These are phyloP conservation scores for Tetrao urogallus DNA, from an alignment of 2,113 vertebrate species.

Conservation along the genomic window DNA sequence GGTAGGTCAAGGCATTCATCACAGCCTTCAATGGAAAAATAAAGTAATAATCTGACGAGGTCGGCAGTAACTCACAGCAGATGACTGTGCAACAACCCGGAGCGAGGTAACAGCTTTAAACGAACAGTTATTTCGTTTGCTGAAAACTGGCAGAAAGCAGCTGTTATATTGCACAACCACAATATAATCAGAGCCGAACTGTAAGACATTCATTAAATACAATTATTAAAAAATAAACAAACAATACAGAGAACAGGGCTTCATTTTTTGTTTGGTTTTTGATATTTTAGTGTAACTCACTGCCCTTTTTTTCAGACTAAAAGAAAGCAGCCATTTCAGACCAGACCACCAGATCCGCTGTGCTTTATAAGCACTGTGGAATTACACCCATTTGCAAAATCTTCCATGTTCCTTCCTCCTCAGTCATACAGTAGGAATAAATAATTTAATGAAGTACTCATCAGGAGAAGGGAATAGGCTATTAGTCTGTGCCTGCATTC, in stretches of 20 bases:
- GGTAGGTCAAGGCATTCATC: neutral
- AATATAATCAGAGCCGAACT: neutral
- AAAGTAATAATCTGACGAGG: neutral
- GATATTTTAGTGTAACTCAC: neutral
- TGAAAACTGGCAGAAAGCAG: neutral
- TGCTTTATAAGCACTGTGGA: neutral
- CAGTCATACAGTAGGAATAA: slow-evolving; percentile 51
- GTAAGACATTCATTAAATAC: neutral
- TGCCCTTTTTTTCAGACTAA: neutral
- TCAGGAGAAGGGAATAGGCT: slow-evolving; percentile 40
- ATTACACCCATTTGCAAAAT: slow-evolving; percentile 28
- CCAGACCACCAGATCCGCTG: slow-evolving; percentile 13
- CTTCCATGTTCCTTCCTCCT: neutral
- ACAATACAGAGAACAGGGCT: neutral
- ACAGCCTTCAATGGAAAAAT: neutral
- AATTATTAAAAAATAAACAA: neutral
- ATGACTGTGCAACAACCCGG: neutral
- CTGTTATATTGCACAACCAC: fast-evolving
- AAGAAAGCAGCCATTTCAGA: slow-evolving; percentile 6
- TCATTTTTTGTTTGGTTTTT: neutral
- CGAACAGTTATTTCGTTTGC: neutral
- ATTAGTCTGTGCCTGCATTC: slow-evolving; percentile 62
- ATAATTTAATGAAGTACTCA: slow-evolving; percentile 68
- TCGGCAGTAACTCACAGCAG: neutral
- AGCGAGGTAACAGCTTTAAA: neutral